Percentiles rank a stretch among this genome's conserved stretches.
Evolutionary conservation across 2,888 invertebrate species (phyloP).

Genomic region (Oscheius myriophilus): DNA sequence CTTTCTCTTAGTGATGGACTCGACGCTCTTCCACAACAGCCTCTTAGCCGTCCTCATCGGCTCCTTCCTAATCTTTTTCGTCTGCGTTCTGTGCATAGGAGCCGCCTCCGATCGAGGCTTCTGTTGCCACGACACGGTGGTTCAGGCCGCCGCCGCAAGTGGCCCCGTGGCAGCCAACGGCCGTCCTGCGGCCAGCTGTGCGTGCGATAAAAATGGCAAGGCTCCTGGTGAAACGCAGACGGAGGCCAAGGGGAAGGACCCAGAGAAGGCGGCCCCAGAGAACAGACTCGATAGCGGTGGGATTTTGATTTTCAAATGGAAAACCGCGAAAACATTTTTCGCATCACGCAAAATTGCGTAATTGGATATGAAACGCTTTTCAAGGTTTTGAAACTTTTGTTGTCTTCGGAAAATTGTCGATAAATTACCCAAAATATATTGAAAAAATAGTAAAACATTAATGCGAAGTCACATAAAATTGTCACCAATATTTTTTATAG

Average conservation of each 20-base stretch:
- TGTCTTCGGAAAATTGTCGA: too few relatives aligned
- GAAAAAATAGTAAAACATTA: too few relatives aligned
- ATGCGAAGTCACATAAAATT: too few relatives aligned
- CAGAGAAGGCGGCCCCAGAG: conserved; percentile 3
- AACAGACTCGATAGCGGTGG: conserved; percentile 1
- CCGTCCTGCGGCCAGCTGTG: conserved; percentile 7
- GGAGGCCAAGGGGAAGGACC: conserved; percentile 1
- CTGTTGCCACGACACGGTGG: conserved; percentile 52
- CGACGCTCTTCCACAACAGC: conserved; percentile 63
- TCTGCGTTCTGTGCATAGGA: conserved; percentile 66
- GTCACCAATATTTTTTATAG: too few relatives aligned
- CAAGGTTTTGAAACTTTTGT: too few relatives aligned
- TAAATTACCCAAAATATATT: too few relatives aligned
- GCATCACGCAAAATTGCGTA: too few relatives aligned
- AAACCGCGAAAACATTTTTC: too few relatives aligned
- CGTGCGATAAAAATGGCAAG: conserved; percentile 17
- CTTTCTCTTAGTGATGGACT: conserved; percentile 53
- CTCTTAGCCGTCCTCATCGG: conserved; percentile 63
- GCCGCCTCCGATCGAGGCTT: conserved; percentile 62
- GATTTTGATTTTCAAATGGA: not conserved
- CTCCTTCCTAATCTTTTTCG: conserved; percentile 65
- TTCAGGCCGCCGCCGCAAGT: not conserved
- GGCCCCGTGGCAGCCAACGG: not conserved
- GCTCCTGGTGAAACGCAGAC: not conserved
- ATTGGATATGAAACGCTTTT: too few relatives aligned